phyloP scores from a whole-genome alignment of 2,797 vertebrate genomes.

The Tokudaia muenninki region DNA sequence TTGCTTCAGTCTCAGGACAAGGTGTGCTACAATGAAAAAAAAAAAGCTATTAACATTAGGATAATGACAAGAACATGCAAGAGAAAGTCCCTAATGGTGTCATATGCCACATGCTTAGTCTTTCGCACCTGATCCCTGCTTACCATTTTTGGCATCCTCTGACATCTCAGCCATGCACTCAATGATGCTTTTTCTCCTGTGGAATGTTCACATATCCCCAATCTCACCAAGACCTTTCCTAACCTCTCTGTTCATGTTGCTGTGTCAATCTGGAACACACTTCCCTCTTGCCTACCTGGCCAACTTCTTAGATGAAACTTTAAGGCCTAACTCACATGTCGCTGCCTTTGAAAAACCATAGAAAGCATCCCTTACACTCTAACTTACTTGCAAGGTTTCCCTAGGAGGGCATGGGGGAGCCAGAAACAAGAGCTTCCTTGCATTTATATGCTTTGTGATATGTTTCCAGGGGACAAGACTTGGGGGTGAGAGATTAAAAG shows the following conservation, averaged over 20 bases:
- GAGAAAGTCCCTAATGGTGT: background rate
- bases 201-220: background rate
- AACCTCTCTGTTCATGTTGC: background rate
- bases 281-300: background rate
- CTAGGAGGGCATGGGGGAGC: background rate
- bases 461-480: background rate
- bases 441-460: background rate
- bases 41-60: background rate
- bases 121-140: background rate
- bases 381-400: background rate
- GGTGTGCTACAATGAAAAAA: background rate
- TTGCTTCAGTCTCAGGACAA: conserved; percentile 3
- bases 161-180: background rate
- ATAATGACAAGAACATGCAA: background rate
- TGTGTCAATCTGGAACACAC: background rate
- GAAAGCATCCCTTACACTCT: background rate
- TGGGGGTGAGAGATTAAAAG: background rate
- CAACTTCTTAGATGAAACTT: background rate
- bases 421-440: background rate
- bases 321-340: background rate
- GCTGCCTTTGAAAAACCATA: conserved; percentile 7
- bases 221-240: background rate
- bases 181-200: background rate
- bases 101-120: background rate
- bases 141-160: background rate